A percentile compares a stretch with the other conserved stretches of the same genome.
phyloP scores from a whole-genome alignment of 2,797 vertebrate genomes.

The Anolis apletophallus region DNA sequence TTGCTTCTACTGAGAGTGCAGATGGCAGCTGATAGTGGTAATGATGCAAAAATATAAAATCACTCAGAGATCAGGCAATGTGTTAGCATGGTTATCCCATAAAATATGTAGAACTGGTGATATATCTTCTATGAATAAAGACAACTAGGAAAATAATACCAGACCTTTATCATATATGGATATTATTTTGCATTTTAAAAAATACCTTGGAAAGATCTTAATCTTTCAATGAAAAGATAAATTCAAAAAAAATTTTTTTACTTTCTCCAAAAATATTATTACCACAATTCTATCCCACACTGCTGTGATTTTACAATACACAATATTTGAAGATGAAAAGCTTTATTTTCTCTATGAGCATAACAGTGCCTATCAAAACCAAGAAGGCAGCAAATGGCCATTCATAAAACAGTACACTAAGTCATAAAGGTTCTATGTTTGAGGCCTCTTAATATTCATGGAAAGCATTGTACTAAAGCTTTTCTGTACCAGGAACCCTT shows the following conservation, averaged over 20 bases:
- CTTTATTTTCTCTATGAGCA: constrained; percentile 9
- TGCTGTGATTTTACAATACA: constrained; percentile 12
- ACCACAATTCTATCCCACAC: constrained; percentile 30
- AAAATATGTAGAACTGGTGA: not conserved
- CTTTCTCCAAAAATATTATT: constrained; percentile 7
- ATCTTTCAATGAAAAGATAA: constrained; percentile 10
- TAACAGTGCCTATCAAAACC: constrained; percentile 2
- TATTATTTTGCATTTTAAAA: constrained; percentile 27
- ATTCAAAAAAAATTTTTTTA: constrained; percentile 50
- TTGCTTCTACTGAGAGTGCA: not conserved
- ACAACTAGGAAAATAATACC: not conserved
- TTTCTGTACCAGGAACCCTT: not conserved
- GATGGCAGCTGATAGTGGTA: no score
- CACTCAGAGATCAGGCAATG: not conserved
- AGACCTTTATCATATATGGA: not conserved
- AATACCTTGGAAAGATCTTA: not conserved
- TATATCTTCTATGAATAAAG: not conserved
- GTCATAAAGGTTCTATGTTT: not conserved
- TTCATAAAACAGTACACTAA: not conserved
- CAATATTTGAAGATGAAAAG: constrained; percentile 41
- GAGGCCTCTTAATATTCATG: not conserved
- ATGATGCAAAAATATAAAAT: not conserved
- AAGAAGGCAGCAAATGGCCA: constrained; percentile 10
- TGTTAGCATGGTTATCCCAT: not conserved
- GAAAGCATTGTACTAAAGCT: not conserved